These are phyloP conservation scores for Sinelater perroti DNA, from an alignment of 2,888 invertebrate genomes.

Conservation along the genomic window DNA sequence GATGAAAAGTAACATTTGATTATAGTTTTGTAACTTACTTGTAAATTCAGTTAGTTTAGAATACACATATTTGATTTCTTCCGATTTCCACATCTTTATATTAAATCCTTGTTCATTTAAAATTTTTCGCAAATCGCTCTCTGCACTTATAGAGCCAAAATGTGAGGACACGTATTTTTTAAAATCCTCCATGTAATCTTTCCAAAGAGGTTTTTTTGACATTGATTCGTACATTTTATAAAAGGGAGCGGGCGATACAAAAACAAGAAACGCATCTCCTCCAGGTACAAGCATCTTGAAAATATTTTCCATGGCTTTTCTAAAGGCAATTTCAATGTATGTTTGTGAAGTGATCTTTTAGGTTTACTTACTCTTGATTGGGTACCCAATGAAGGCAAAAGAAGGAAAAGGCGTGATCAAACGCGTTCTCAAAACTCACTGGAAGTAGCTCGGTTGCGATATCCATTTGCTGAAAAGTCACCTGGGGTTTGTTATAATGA, in stretches of 20 bases:
- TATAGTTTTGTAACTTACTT: too few relatives aligned
- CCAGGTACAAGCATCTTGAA: slow-evolving; percentile 71
- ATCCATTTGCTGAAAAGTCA: slow-evolving; percentile 66
- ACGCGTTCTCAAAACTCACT: slow-evolving; percentile 61
- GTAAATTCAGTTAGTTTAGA: too few relatives aligned
- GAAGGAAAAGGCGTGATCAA: slow-evolving; percentile 78
- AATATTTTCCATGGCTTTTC: slow-evolving; percentile 71
- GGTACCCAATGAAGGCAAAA: slow-evolving; percentile 84
- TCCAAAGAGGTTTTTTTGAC: slow-evolving; percentile 66
- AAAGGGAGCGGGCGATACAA: slow-evolving; percentile 73
- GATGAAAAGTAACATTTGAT: too few relatives aligned
- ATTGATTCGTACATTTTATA: slow-evolving; percentile 75
- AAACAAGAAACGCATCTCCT: slow-evolving; percentile 75
- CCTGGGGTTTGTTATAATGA: slow-evolving; percentile 61
- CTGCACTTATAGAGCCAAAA: slow-evolving; percentile 65
- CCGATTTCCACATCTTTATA: slow-evolving; percentile 64
- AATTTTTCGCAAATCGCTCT: slow-evolving; percentile 58
- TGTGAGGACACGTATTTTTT: slow-evolving; percentile 74
- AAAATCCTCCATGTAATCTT: slow-evolving; percentile 71
- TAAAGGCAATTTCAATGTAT: too few relatives aligned
- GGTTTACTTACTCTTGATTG: slow-evolving; percentile 74
- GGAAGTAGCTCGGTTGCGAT: slow-evolving; percentile 65
- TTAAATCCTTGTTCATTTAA: slow-evolving; percentile 67
- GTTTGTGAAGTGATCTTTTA: too few relatives aligned
- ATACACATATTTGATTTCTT: too few relatives aligned